Evolutionary conservation across 2,797 vertebrate species (phyloP), one percentile per base, ranked within the genome.

Genomic region (Echeneis naucrates): DNA sequence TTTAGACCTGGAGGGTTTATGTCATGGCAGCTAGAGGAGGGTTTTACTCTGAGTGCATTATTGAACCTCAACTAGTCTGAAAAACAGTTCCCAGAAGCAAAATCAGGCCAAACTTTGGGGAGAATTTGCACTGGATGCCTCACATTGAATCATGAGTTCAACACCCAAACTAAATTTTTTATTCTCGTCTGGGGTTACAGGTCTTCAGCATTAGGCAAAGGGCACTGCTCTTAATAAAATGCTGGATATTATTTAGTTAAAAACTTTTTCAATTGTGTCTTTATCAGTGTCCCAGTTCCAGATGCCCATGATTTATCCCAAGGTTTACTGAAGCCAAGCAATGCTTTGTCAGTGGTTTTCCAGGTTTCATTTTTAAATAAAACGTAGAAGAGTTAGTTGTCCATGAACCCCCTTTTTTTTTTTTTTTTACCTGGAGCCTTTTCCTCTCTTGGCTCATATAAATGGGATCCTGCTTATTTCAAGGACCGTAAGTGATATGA

Each of bases 121-220:
- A 61, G 55, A 65, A 52, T 72, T 58, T 70, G 35, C 47, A 60
- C n/a, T 52, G 24, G 35, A 40, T 65, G 56, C 30, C 61, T 37
- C 27, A 66, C 50, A 13, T 24, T 56, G 40, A 78, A 62, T 61
- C 27, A 52, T 14, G 37, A 65, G 48, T 70, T 77, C n/a, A 62
- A 30, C 38, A 55, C 37, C 30, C 44, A 21, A 63, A 47, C 38
- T 69, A 8, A 78, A 76, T 70, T 55, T 77, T 80, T 83, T 30
- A 66, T 5, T 26, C 42, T 26, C 10, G 38, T 80, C 67, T 63
- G 26, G 19, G 58, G 72, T 45, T 30, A 68, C 44, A 59, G 21
- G 45, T 58, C 38, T 21, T 59, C 5, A 37, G 33, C 19, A 42
- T 59, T 77, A 62, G 32, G 37, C 19, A 59, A 10, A 70, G 44